These are phyloP conservation scores for Acronicta aceris DNA, from an alignment of 2,888 invertebrate genomes.

Conservation along the genomic window DNA sequence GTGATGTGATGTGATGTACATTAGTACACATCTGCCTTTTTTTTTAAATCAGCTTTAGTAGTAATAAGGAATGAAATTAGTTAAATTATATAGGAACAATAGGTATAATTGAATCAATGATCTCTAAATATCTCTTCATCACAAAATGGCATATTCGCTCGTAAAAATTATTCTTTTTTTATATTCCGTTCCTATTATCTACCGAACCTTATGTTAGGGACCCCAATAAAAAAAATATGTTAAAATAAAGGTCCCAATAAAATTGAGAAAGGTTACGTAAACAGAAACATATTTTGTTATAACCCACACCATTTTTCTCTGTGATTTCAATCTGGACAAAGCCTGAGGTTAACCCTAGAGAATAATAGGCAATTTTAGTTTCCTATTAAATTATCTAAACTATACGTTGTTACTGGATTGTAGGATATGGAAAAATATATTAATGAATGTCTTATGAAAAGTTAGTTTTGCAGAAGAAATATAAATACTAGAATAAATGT, in stretches of 20 bases:
- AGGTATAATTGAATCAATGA: slow-evolving; percentile 9
- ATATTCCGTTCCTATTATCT: slow-evolving; percentile 18
- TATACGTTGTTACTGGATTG: background rate
- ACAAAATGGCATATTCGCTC: slow-evolving; percentile 20
- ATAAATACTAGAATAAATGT: too few relatives aligned
- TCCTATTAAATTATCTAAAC: slow-evolving; percentile 6
- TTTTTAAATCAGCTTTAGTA: too few relatives aligned
- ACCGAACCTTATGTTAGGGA: slow-evolving; percentile 7
- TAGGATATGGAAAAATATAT: background rate
- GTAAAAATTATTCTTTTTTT: slow-evolving; percentile 30
- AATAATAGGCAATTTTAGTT: slow-evolving; percentile 3
- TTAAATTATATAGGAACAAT: too few relatives aligned
- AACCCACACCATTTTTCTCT: slow-evolving; percentile 5
- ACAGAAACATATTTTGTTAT: slow-evolving; percentile 13
- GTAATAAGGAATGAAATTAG: too few relatives aligned
- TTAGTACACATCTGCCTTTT: too few relatives aligned
- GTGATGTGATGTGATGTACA: too few relatives aligned
- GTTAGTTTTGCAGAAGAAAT: too few relatives aligned
- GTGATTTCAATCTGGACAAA: slow-evolving; percentile 3
- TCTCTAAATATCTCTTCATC: slow-evolving; percentile 17
- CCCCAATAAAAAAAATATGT: slow-evolving; percentile 30
- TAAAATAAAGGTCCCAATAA: slow-evolving; percentile 21
- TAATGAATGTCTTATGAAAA: background rate
- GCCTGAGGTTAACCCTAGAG: background rate
- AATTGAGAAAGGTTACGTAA: slow-evolving; percentile 19